Base-by-base conservation (phyloP, 2,113 vertebrate genomes). In the Dipodomys ordii region DNA sequence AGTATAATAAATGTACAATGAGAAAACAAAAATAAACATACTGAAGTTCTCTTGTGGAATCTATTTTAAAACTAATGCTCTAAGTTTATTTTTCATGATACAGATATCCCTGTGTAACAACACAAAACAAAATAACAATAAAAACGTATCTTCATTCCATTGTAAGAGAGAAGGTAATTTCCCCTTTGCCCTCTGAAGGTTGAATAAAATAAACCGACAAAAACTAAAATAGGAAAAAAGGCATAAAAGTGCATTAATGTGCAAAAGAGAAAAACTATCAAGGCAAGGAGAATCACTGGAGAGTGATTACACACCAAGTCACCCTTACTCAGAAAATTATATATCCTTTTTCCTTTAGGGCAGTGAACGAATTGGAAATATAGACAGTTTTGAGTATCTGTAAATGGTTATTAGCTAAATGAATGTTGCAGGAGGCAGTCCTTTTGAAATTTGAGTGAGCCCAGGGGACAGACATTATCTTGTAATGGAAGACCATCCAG, bases 21-120 rank as follows among this genome's bases (percentile, higher is more conserved):
- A 73, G 5, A 88, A 87, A 92, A 27, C 8, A 89, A 88, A 74
- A 81, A 73, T 73, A 78, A 84, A 49, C 18, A 46, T 7, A 76
- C 16, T 13, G 8, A 73, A 1, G 78, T 49, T 91, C 19, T 23
- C 6, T 64, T 46, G 25, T 65, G 11, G 44, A 87, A 62, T 62
- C 23, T 89, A 1, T 86, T 89, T 35, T 65, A 30, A 87, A 80
- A 71, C 16, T 80, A 67, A 53, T 83, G 4, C 12, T 89, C 15
- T 62, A 71, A 74, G 67, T 80, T 92, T 18, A 3, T 53, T 57
- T 57, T 16, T 89, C 4, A 9, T 25, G 44, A 44, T 9, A 30
- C 30, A 64, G 6, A 44, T 83, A 89, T 23, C 1, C 6, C 35
- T 83, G 67, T 27, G 23, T 71, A 12, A 79, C 8, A 57, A 57